phyloP scores from a whole-genome alignment of 2,888 invertebrate species.

The Athalia cordata region DNA sequence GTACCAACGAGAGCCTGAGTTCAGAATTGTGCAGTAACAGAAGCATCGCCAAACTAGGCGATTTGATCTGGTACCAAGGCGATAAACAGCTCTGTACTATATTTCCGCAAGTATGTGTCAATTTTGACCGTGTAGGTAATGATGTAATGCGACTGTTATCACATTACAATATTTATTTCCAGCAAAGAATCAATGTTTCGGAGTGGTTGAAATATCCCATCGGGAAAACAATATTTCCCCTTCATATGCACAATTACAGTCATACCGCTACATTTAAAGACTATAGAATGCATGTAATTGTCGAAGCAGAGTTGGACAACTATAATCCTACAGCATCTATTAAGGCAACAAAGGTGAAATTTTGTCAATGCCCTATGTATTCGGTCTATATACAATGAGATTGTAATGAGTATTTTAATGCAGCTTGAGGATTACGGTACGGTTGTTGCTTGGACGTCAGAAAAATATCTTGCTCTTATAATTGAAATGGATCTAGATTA shows the following conservation, averaged over 20 bases:
- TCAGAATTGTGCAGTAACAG: constrained; percentile 77
- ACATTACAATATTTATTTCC: constrained; percentile 48
- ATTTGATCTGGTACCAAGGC: constrained; percentile 77
- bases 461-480: constrained; percentile 84
- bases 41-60: constrained; percentile 78
- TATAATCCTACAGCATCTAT: constrained; percentile 62
- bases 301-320: constrained; percentile 69
- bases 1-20: constrained; percentile 68
- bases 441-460: constrained; percentile 87
- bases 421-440: constrained; percentile 88
- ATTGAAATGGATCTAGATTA: constrained; percentile 86
- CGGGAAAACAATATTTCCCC: constrained; percentile 71
- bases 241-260: constrained; percentile 64
- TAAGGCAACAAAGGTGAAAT: constrained; percentile 66
- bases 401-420: constrained; percentile 56
- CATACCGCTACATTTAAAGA: constrained; percentile 59
- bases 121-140: constrained; percentile 17
- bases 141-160: constrained; percentile 14
- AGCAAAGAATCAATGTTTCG: constrained; percentile 74
- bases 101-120: constrained; percentile 75
- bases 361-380: neutral
- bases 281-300: constrained; percentile 67
- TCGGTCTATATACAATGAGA: constrained; percentile 49
- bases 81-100: constrained; percentile 76
- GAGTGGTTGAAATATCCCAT: constrained; percentile 71